Conservation (phyloP, 1,140 invertebrate species). For the Bombus balteatus region DNA sequence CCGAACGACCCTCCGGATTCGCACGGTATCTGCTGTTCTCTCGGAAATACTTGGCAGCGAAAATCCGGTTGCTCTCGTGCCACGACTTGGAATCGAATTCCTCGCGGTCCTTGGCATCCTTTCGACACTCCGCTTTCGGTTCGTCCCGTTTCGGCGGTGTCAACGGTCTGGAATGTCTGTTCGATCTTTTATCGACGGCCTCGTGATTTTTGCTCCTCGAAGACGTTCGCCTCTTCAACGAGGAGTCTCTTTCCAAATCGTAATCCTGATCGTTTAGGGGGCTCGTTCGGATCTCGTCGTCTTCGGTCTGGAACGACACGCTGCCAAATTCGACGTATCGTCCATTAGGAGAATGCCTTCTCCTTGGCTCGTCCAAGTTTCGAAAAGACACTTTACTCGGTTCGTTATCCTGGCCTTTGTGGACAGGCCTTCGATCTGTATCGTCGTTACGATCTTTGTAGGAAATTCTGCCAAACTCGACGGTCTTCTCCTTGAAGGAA, state of each 20-base stretch:
- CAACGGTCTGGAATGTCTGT: slow-evolving; percentile 74
- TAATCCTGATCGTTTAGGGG: slow-evolving; percentile 31
- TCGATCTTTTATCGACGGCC: slow-evolving; percentile 38
- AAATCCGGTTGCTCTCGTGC: slow-evolving; percentile 74
- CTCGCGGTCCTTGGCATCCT: slow-evolving; percentile 33
- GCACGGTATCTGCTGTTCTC: slow-evolving; percentile 57
- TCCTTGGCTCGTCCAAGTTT: neutral
- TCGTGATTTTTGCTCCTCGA: slow-evolving; percentile 45
- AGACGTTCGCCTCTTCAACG: slow-evolving; percentile 41
- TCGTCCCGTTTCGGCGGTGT: slow-evolving; percentile 68
- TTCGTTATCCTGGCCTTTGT: slow-evolving; percentile 42
- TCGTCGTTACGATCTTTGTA: slow-evolving; percentile 42
- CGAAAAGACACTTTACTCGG: slow-evolving; percentile 10
- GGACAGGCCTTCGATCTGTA: slow-evolving; percentile 9
- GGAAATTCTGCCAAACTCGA: slow-evolving; percentile 41
- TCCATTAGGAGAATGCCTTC: slow-evolving; percentile 41
- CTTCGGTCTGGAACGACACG: slow-evolving; percentile 28
- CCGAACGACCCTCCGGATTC: slow-evolving; percentile 51
- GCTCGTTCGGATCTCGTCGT: slow-evolving; percentile 16
- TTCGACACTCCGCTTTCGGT: slow-evolving; percentile 3
- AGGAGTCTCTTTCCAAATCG: slow-evolving; percentile 7
- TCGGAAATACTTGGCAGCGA: slow-evolving; percentile 66
- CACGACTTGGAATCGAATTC: slow-evolving; percentile 57
- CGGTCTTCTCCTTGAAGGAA: slow-evolving; percentile 53
- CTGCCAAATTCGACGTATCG: slow-evolving; percentile 56